These are phyloP conservation scores for Danaus chrysippus DNA, from an alignment of 2,888 invertebrate genomes.

Conservation along the genomic window DNA sequence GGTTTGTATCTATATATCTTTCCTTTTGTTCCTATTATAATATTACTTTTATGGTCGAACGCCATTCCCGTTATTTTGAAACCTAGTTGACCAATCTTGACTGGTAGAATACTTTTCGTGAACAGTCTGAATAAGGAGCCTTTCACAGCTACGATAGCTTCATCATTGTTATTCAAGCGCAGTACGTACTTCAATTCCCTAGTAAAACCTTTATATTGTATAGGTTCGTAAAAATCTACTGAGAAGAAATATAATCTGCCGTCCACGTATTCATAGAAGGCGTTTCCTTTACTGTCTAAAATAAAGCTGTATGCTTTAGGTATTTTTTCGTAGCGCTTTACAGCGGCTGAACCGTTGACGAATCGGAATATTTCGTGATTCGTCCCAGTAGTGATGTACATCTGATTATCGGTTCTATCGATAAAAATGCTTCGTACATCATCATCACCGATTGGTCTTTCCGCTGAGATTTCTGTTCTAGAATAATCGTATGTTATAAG, in stretches of 20 bases:
- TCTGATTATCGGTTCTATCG: slow-evolving; percentile 59
- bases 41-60: slow-evolving; percentile 63
- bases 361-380: slow-evolving; percentile 65
- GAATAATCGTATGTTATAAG: slow-evolving; percentile 61
- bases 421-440: slow-evolving; percentile 66
- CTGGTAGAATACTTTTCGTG: slow-evolving; percentile 58
- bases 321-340: slow-evolving; percentile 62
- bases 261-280: slow-evolving; percentile 66
- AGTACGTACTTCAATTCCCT: slow-evolving; percentile 66
- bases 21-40: slow-evolving; percentile 67
- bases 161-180: slow-evolving; percentile 59
- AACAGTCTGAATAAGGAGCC: slow-evolving; percentile 58
- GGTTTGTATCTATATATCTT: slow-evolving; percentile 69
- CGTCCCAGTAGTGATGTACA: slow-evolving; percentile 65
- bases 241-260: slow-evolving; percentile 68
- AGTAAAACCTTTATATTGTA: slow-evolving; percentile 69
- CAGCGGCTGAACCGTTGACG: slow-evolving; percentile 64
- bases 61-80: slow-evolving; percentile 68
- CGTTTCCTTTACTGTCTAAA: slow-evolving; percentile 60
- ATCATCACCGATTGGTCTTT: slow-evolving; percentile 69
- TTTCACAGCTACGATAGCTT: slow-evolving; percentile 65
- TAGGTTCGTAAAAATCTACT: slow-evolving; percentile 58
- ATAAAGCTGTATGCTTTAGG: slow-evolving; percentile 68
- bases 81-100: slow-evolving; percentile 62
- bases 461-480: slow-evolving; percentile 57